Base-by-base conservation (phyloP, 2,797 vertebrate species). In the Australoheros facetus region DNA sequence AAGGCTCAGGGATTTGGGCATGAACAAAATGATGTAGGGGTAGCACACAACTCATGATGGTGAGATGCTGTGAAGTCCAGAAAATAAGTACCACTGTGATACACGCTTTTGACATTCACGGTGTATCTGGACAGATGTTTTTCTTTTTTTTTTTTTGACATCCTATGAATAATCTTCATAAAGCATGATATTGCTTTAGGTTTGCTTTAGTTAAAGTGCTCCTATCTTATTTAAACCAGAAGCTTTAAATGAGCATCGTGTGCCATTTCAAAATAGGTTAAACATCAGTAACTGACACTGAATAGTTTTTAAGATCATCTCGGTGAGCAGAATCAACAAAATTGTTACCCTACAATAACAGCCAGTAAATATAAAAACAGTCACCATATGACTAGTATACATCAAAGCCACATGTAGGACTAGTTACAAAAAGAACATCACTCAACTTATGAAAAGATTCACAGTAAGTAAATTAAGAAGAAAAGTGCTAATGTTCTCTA, bases 1-100 rank as follows among this genome's bases (percentile, higher is more conserved):
- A 77, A 74, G 79, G 60, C 56, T 56, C 54, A 21, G 80, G 81
- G 83, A 87, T 86, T 89, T 86, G 55, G 42, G 82, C 57, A 64
- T 64, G 78, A 85, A 80, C 73, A 84, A 88, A 91, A 90, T 85
- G 77, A 89, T 82, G 80, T 57, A 7, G 78, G 34, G 78, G 53
- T 14, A 34, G 77, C 60, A 73, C 55, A 77, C 69, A 77, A 48
- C 28, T 60, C 23, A 59, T 59, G 71, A 85, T 66, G 78, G 69
- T 21, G 77, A 64, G 73, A 71, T 70, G 64, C 62, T 58, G 77
- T 66, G 51, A 83, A 78, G 54, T 70, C 62, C 62, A 79, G 42
- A 62, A 85, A 84, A 72, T 34, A 78, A 75, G 45, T 23, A 42
- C 28, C 53, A 32, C 48, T 19, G 32, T 51, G 48, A 62, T 30